Evolutionary conservation across 1,140 invertebrate genomes (phyloP), one percentile per base, ranked within the genome.

Genomic region (Cyrtorhinus lividipennis): DNA sequence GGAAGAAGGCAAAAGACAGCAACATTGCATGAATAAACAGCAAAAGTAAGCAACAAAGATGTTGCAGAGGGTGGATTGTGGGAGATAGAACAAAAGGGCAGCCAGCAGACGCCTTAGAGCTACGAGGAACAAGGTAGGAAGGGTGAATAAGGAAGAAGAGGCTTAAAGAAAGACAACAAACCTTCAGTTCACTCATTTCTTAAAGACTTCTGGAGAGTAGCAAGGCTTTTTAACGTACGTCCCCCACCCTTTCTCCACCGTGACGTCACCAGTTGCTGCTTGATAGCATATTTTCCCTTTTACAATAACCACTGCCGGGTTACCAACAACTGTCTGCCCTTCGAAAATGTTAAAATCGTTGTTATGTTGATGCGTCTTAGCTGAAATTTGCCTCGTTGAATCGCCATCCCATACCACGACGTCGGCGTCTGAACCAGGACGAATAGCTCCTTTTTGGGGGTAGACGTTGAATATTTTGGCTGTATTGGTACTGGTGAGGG

Each of bases 271-370:
- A 8, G 27, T 59, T 5, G 24, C 58, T 30, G 24, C 58, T 26
- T 63, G 13, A 38, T 59, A 63, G 56, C 56, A 45, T 25, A 63
- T 46, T 20, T 30, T 63, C 0, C 62, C 62, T n/a, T 59, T 63
- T 13, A 63, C 62, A 3, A 63, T 59, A 18, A 63, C 62, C 1
- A 38, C 38, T 22, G 58, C 62, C 1, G 56, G 8, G n/a, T 22
- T 57, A 1, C 62, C 62, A 18, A 13, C 18, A 15, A 63, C 56
- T 2, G 24, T 24, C 56, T 59, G 70, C 69, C 61, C 88, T 80
- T 99, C 95, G 75, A 98, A 99, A 67, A 99, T 96, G 76, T 99
- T 99, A 72, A 95, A 98, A 77, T 99, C 93, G 66, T 87, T 84
- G 12, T 88, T 88, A 66, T 95, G 91, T 67, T 93, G 85, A 76